Evolutionary conservation across 1,140 invertebrate species (phyloP).

Genomic region (Meteorus sp.): DNA sequence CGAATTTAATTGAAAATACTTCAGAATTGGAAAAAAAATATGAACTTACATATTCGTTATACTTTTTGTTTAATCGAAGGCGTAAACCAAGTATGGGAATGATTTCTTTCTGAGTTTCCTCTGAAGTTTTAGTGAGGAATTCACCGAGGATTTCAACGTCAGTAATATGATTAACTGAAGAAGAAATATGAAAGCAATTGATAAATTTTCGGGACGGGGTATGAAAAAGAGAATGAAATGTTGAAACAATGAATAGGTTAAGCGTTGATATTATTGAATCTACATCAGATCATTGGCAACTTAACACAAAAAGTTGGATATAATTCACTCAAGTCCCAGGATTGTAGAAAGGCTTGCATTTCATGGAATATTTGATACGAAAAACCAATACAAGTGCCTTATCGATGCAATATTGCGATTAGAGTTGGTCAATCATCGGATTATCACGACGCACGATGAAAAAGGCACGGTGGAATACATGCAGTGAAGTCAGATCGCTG

Average conservation of each 20-base stretch:
- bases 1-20: background rate
- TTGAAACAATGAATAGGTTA: background rate
- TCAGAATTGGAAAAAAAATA: background rate
- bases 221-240: background rate
- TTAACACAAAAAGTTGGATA: conserved; percentile 2
- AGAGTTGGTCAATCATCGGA: too few relatives aligned
- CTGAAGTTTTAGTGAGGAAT: too few relatives aligned
- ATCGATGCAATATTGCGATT: too few relatives aligned
- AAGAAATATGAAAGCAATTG: too few relatives aligned
- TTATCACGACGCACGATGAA: too few relatives aligned
- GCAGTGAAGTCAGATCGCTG: too few relatives aligned
- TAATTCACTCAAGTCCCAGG: background rate
- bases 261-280: background rate
- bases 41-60: background rate
- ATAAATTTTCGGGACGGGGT: background rate
- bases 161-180: too few relatives aligned
- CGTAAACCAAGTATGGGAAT: too few relatives aligned
- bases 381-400: background rate
- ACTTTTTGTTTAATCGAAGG: conserved; percentile 1
- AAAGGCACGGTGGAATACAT: too few relatives aligned
- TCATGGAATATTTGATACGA: too few relatives aligned
- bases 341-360: background rate
- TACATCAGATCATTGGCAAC: background rate
- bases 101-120: too few relatives aligned
- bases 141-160: too few relatives aligned